These are phyloP conservation scores for Melospiza melodia DNA, from an alignment of 2,113 vertebrate species.

Conservation along the genomic window DNA sequence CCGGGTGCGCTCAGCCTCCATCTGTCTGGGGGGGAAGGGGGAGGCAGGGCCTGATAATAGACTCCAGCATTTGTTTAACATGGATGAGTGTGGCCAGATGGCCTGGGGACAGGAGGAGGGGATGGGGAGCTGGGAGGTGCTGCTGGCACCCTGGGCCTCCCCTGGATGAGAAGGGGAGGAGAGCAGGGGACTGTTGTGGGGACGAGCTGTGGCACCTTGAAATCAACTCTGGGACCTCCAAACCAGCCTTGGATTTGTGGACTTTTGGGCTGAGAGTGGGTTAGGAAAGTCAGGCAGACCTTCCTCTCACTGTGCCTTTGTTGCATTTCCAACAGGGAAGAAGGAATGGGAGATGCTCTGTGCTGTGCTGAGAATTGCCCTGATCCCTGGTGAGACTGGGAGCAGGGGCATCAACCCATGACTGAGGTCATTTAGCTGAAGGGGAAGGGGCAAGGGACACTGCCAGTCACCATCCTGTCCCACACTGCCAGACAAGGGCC, in stretches of 20 bases:
- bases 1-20: constrained; percentile 49
- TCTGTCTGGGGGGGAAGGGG: constrained; percentile 57
- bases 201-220: neutral
- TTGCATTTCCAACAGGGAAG: neutral
- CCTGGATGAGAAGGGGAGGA: neutral
- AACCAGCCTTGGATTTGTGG: neutral
- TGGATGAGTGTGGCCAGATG: constrained; percentile 71
- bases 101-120: neutral
- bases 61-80: constrained; percentile 68
- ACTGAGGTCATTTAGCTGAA: fast-evolving
- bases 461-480: neutral
- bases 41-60: constrained; percentile 61
- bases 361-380: neutral
- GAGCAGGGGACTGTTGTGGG: neutral
- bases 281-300: neutral
- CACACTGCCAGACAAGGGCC: fast-evolving
- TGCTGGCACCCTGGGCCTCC: neutral
- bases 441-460: neutral
- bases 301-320: neutral
- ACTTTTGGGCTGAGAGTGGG: neutral
- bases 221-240: neutral
- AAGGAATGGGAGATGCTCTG: neutral
- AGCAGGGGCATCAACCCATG: neutral
- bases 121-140: neutral
- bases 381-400: neutral